Evolutionary conservation across 1,140 invertebrate species (phyloP).

Genomic region (Papilio aristodemus): DNA sequence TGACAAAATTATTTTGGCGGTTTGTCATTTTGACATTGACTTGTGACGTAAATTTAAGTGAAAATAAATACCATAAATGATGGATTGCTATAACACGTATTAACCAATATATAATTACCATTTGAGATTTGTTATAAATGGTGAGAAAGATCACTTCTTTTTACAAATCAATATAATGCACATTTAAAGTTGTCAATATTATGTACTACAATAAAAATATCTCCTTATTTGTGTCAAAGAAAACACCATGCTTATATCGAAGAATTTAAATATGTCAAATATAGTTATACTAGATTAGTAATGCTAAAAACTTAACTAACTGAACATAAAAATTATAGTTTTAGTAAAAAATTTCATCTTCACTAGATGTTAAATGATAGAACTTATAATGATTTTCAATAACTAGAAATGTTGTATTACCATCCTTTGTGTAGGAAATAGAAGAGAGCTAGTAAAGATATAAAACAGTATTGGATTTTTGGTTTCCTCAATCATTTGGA

Average conservation of each 20-base stretch:
- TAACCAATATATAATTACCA: slow-evolving; percentile 5
- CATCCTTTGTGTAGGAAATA: no score
- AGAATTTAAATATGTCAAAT: neutral
- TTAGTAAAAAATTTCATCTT: no score
- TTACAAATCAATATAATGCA: neutral
- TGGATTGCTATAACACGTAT: slow-evolving; percentile 4
- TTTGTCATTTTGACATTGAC: slow-evolving; percentile 17
- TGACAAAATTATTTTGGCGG: neutral
- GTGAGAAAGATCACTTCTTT: neutral
- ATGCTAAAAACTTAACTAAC: no score
- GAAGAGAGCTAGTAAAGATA: no score
- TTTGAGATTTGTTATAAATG: slow-evolving; percentile 25
- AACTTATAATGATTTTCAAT: no score
- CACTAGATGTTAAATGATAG: no score
- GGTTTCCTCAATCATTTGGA: no score
- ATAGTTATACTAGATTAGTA: no score
- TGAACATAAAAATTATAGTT: no score
- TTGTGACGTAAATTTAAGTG: slow-evolving; percentile 1
- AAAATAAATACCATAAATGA: slow-evolving; percentile 2
- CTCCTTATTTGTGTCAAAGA: no score
- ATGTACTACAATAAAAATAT: neutral
- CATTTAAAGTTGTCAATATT: slow-evolving; percentile 14
- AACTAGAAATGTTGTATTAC: no score
- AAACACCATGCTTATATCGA: neutral
- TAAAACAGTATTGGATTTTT: no score